Evolutionary conservation across 2,113 vertebrate species (phyloP).

Genomic region (Ursus arctos): DNA sequence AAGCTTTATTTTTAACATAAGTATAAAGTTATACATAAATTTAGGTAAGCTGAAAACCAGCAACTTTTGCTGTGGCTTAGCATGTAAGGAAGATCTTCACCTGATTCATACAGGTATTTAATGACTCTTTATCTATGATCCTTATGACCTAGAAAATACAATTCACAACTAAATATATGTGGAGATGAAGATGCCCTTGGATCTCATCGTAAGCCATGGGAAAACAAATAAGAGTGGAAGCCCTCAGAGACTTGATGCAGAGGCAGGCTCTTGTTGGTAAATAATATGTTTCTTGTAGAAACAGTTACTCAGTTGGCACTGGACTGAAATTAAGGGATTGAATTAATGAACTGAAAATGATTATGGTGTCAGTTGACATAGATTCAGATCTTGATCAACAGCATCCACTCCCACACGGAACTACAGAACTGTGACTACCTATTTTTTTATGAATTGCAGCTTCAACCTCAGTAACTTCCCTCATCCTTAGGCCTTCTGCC

Average conservation of each 20-base stretch:
- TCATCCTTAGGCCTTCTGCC: background rate
- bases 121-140: background rate
- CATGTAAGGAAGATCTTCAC: background rate
- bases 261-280: background rate
- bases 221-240: background rate
- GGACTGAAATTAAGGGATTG: background rate
- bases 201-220: background rate
- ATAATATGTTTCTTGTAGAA: background rate
- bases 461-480: background rate
- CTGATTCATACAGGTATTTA: background rate
- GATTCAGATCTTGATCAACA: background rate
- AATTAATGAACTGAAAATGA: background rate
- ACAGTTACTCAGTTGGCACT: background rate
- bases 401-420: background rate
- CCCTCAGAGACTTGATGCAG: no score
- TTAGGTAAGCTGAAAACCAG: background rate
- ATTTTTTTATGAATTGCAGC: background rate
- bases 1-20: background rate
- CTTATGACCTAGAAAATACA: background rate
- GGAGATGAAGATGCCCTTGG: background rate
- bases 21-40: background rate
- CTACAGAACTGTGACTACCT: accelerated
- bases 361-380: background rate
- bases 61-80: background rate
- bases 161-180: background rate